Evolutionary conservation across 2,888 invertebrate genomes (phyloP), one percentile per base, ranked within the genome.

Genomic region (Scaeva pyrastri): DNA sequence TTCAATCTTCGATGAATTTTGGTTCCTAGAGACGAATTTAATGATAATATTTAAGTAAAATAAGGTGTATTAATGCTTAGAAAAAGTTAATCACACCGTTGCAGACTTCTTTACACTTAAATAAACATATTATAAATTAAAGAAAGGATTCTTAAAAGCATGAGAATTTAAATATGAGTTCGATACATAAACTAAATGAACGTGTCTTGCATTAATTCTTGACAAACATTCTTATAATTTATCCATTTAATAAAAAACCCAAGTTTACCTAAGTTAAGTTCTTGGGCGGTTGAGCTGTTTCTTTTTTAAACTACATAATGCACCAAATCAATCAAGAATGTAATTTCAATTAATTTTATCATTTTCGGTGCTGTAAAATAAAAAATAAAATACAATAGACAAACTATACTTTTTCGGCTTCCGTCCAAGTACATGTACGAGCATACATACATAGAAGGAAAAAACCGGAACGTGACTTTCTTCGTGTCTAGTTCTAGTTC

Each of bases 391-490:
- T 16, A 56, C 45, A 14, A 36, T 39, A 36, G 12, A 64, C 3
- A 31, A 5, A 31, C 8, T 31, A 23, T 23, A 39, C 14, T 36
- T 10, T 39, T 52, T 55, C 64, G 56, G 36, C 62, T 62, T 62
- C 71, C 77, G 68, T 72, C 43, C 39, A 52, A 52, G 41, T 52
- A 31, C 8, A 8, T 31, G 31, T 31, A 26, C 2, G n/a, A 26
- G 6, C 6, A 26, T 26, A 31, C 6, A 31, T 31, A 76, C 41
- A 76, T 43, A 72, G 19, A 39, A 43, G 43, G 23, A 71, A 71
- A 71, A 58, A 8, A 60, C 77, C 68, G 16, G 55, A 78, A 83
- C 82, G 82, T 83, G 78, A 78, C 82, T 78, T 83, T 83, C 60
- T 26, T 19, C 43, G 43, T 68, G 36, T 45, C 5, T 23, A 43